Evolutionary conservation across 2,888 invertebrate genomes (phyloP).

Genomic region (Drosophila pseudotakahashii): DNA sequence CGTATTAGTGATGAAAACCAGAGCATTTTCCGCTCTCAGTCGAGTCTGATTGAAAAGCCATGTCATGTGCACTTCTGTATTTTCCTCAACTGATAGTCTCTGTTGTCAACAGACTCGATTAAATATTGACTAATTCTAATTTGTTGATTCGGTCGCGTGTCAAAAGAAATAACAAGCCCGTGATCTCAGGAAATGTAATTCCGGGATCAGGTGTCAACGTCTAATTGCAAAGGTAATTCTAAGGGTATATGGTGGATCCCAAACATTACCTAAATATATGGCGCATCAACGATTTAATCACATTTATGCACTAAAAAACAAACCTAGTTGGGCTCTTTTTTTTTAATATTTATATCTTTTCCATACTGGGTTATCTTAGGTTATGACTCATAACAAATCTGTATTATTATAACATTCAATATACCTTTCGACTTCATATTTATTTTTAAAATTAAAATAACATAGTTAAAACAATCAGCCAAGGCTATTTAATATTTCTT

Average conservation of each 20-base stretch:
- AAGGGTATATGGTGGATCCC: background rate
- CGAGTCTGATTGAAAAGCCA: conserved; percentile 31
- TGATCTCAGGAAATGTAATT: conserved; percentile 52
- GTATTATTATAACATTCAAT: too few species aligned
- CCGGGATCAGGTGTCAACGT: conserved; percentile 8
- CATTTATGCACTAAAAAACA: too few species aligned
- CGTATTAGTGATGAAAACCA: conserved; percentile 38
- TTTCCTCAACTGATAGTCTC: conserved; percentile 13
- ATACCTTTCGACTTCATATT: too few species aligned
- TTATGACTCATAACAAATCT: too few species aligned
- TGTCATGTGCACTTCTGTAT: conserved; percentile 59
- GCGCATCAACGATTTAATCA: background rate
- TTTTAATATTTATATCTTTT: too few species aligned
- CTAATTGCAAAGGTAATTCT: conserved; percentile 14
- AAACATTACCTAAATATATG: conserved; percentile 1
- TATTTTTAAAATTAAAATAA: too few species aligned
- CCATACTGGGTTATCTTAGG: too few species aligned
- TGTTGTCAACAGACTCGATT: conserved; percentile 38
- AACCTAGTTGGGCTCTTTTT: too few species aligned
- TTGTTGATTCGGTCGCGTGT: conserved; percentile 63
- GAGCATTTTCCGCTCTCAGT: conserved; percentile 46
- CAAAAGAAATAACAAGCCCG: conserved; percentile 49
- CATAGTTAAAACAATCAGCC: too few species aligned
- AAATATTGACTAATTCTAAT: conserved; percentile 53
- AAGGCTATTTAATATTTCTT: too few species aligned